Percentiles rank a stretch among this genome's conserved stretches.
phyloP scores from a whole-genome alignment of 2,888 invertebrate genomes.

The Pheosia gnoma region DNA sequence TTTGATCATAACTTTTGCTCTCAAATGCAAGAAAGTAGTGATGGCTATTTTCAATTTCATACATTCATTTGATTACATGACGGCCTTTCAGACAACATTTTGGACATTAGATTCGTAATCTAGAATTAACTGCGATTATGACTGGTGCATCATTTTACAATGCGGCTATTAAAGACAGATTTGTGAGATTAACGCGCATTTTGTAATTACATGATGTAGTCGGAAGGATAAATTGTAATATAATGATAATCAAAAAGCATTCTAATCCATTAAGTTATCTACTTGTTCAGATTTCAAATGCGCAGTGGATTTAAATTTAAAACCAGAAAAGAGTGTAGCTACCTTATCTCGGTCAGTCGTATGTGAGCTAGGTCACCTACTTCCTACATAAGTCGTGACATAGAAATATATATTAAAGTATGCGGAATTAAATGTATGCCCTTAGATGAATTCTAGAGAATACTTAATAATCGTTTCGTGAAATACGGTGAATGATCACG shows the following conservation, averaged over 20 bases:
- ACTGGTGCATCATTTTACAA: background rate
- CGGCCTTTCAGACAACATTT: slow-evolving; percentile 7
- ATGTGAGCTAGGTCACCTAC: slow-evolving; percentile 18
- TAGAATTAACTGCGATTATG: background rate
- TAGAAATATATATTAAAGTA: slow-evolving; percentile 8
- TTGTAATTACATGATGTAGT: background rate
- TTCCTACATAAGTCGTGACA: slow-evolving; percentile 17
- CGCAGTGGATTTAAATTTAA: slow-evolving; percentile 4
- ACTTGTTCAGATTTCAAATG: slow-evolving; percentile 11
- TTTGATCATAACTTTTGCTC: slow-evolving; percentile 16
- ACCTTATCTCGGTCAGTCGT: slow-evolving; percentile 3
- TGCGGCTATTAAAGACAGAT: background rate
- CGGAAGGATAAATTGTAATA: background rate
- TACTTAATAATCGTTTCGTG: too few species aligned
- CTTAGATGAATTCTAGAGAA: too few species aligned
- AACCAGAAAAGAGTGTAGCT: slow-evolving; percentile 4
- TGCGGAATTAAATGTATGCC: too few species aligned
- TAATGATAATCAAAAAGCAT: slow-evolving; percentile 1
- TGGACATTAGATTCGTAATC: slow-evolving; percentile 15
- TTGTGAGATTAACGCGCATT: background rate
- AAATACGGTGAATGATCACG: too few species aligned
- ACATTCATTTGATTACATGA: slow-evolving; percentile 10
- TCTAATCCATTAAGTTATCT: too few species aligned
- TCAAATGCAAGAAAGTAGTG: slow-evolving; percentile 23
- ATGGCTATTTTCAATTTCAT: slow-evolving; percentile 7